phyloP scores from a whole-genome alignment of 2,797 vertebrate species.

The Danio aesculapii region DNA sequence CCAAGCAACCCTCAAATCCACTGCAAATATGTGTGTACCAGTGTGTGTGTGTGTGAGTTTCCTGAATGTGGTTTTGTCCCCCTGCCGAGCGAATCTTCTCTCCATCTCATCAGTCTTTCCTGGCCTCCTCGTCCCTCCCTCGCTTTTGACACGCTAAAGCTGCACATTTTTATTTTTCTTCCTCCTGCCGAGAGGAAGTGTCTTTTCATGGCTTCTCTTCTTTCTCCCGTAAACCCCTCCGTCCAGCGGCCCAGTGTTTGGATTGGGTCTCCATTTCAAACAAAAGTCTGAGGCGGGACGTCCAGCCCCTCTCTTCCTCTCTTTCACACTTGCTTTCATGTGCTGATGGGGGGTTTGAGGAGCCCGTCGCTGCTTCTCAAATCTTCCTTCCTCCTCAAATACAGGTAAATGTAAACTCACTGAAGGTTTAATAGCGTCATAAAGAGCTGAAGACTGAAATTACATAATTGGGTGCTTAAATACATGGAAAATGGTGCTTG shows the following conservation, averaged over 20 bases:
- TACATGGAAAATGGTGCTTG: neutral
- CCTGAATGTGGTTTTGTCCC: conserved; percentile 74
- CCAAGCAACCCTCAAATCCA: conserved; percentile 79
- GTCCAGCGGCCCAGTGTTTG: conserved; percentile 81
- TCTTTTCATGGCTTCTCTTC: conserved; percentile 82
- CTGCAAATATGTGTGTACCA: conserved; percentile 78
- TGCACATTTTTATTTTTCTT: conserved; percentile 85
- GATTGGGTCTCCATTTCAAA: conserved; percentile 83
- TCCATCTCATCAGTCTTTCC: conserved; percentile 68
- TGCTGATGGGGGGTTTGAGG: conserved; percentile 68
- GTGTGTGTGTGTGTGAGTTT: conserved; percentile 62
- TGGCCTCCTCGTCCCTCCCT: conserved; percentile 69
- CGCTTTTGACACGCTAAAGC: conserved; percentile 86
- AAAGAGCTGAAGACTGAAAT: neutral
- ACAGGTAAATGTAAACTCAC: conserved; percentile 34
- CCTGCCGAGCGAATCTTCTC: conserved; percentile 76
- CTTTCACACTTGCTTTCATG: conserved; percentile 77
- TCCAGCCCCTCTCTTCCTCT: conserved; percentile 77
- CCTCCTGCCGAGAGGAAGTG: conserved; percentile 87
- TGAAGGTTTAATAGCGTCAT: neutral
- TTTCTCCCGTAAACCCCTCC: conserved; percentile 75
- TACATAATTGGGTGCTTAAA: neutral
- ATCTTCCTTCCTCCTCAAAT: conserved; percentile 31
- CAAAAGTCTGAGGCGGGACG: conserved; percentile 81
- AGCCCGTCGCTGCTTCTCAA: conserved; percentile 55